Evolutionary conservation across 53 echinoderm and acorn worm genomes (phyloP), one percentile per base, ranked within the genome.

Genomic region (Zoroaster sp.): DNA sequence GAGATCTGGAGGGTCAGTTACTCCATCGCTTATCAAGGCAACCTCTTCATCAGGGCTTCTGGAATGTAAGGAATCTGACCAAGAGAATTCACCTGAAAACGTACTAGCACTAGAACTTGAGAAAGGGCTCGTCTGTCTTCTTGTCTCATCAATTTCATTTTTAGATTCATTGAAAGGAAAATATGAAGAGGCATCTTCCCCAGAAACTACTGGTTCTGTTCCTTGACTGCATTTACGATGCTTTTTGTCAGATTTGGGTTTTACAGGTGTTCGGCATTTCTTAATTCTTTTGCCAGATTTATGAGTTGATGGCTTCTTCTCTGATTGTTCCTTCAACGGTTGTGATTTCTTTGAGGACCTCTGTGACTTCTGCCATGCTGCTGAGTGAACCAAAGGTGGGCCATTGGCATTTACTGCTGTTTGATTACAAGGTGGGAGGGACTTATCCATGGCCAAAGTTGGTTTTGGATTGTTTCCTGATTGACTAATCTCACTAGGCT

Each of bases 41-140:
- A 81, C 81, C 41, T 81, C 81, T 10, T 81, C 81, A 66, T 81
- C 81, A 5, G 81, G 81, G 35, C 81, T 81, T 67, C 81, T 65
- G 38, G 81, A 81, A 28, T 42, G 43, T 66, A 81, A 67, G 32
- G 81, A 81, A 31, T 81, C 81, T 67, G 81, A 66, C 15, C 67
- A 25, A 40, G 40, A 40, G 66, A 54, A 42, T 14, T 67, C 81
- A 67, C 81, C 41, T 3, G 43, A 8, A 10, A 75, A 47, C 23
- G 65, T 17, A 43, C 81, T 67, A 31, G 66, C 65, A 25, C 43
- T 81, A 39, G 66, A 43, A 43, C 81, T 67, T 28, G 81, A 81
- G 34, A 79, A 63, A 0, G 65, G 79, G 40, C 55, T 59, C 25
- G 53, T 37, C 66, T 66, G 81, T 3, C 67, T 41, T 67, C 81